These are phyloP conservation scores for Dolichallabes microphthalmus DNA, from an alignment of 2,113 vertebrate species.

Conservation along the genomic window DNA sequence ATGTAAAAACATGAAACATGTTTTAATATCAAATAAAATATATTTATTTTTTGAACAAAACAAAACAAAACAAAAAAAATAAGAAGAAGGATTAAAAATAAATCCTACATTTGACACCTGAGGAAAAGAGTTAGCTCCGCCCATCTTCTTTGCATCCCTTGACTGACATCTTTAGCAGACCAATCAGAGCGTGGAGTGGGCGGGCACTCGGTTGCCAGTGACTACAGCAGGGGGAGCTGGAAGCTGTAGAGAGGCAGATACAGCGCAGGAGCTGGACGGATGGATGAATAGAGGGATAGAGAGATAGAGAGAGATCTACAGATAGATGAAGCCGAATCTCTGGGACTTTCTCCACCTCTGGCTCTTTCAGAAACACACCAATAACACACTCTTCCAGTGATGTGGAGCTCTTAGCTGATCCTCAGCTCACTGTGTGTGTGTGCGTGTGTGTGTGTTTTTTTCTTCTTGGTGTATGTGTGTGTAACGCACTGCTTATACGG, in stretches of 20 bases:
- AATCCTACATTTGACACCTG: background rate
- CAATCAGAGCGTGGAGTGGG: constrained; percentile 59
- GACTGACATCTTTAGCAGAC: constrained; percentile 53
- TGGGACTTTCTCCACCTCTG: constrained; percentile 35
- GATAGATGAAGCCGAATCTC: constrained; percentile 13
- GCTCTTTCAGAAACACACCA: background rate
- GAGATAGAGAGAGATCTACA: no score
- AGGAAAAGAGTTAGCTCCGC: constrained; percentile 47
- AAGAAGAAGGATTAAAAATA: background rate
- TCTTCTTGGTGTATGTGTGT: background rate
- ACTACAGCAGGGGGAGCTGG: constrained; percentile 62
- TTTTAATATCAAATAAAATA: background rate
- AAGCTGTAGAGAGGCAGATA: constrained; percentile 57
- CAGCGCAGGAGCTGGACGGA: constrained; percentile 31
- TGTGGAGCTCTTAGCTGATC: constrained; percentile 43
- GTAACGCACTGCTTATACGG: background rate
- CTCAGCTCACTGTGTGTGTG: background rate
- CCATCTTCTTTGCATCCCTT: constrained; percentile 27
- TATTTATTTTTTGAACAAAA: background rate
- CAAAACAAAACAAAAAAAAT: background rate
- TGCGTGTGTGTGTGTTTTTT: background rate
- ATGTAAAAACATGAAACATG: background rate
- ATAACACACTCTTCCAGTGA: constrained; percentile 36
- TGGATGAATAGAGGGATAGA: no score
- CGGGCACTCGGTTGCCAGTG: constrained; percentile 56